Evolutionary conservation across 2,113 vertebrate species (phyloP), one percentile per base, ranked within the genome.

Genomic region (Callopanchax toddi): DNA sequence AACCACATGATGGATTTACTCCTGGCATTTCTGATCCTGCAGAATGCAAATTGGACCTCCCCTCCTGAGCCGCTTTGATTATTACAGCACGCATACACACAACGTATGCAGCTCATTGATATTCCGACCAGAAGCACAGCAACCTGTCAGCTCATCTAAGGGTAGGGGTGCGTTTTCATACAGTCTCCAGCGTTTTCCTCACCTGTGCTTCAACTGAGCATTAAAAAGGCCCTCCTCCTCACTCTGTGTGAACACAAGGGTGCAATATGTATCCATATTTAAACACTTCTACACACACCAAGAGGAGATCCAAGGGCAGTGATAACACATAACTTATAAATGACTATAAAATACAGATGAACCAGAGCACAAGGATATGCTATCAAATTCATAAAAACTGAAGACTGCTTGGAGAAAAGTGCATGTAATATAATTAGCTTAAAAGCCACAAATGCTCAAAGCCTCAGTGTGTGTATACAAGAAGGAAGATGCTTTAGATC

Each of bases 1-100:
- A 81, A 65, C 64, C 51, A 74, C 50, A 48, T 75, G 59, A 76
- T 20, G 63, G 78, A 84, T 87, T 84, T 83, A 71, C 29, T 23
- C 7, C 23, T 52, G 64, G 75, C 23, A 64, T 86, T 81, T 76
- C 44, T 68, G 78, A 82, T 84, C 72, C 67, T 70, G 67, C 48
- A 69, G 70, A 78, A 73, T 48, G 57, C 60, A 60, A 18, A 17
- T 61, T 60, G 49, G 18, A 20, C 36, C 74, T 61, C 63, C 53
- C 63, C 67, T 50, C 29, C 48, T 29, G 49, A 85, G 72, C n/a
- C n/a, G 11, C 15, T 53, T 54, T 62, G 42, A 5, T 32, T 59
- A 56, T 78, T 74, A 60, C 56, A 67, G 65, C 67, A 45, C 16
- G n/a, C 67, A 59, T 18, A 69, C 1, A 52, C 54, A 53, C 53